These are phyloP conservation scores for Lasioglossum oenotherae DNA, from an alignment of 2,888 invertebrate species.

Conservation along the genomic window DNA sequence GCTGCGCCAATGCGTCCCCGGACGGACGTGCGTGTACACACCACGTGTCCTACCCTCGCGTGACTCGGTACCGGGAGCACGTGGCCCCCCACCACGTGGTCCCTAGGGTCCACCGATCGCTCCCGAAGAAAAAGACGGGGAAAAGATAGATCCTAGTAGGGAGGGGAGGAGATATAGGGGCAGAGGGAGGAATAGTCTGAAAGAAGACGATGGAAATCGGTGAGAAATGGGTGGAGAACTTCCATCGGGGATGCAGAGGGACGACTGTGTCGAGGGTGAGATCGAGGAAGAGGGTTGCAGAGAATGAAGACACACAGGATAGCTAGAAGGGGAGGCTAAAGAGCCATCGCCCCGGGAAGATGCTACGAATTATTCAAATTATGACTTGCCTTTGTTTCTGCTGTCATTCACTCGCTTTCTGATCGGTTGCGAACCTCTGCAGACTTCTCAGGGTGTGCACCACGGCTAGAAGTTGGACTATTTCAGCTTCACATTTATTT, in stretches of 20 bases:
- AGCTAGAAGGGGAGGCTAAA: neutral
- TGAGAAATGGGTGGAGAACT: constrained; percentile 29
- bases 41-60: constrained; percentile 72
- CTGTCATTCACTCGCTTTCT: neutral
- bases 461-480: too few species aligned
- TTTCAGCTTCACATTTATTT: too few species aligned
- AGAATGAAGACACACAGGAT: constrained; percentile 12
- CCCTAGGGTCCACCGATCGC: constrained; percentile 38
- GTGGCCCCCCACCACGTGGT: constrained; percentile 71
- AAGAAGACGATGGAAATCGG: constrained; percentile 31
- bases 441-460: neutral
- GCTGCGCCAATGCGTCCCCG: constrained; percentile 60
- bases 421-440: neutral
- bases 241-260: constrained; percentile 1
- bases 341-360: neutral
- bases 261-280: neutral
- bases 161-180: neutral
- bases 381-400: neutral
- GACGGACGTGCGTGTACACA: constrained; percentile 58
- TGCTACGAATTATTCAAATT: neutral
- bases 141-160: neutral
- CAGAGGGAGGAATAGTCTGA: neutral
- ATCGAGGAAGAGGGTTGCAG: neutral
- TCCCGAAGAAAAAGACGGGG: constrained; percentile 28
- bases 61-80: constrained; percentile 71